Base-by-base conservation (phyloP, 2,888 invertebrate species). In the Apoderus coryli region DNA sequence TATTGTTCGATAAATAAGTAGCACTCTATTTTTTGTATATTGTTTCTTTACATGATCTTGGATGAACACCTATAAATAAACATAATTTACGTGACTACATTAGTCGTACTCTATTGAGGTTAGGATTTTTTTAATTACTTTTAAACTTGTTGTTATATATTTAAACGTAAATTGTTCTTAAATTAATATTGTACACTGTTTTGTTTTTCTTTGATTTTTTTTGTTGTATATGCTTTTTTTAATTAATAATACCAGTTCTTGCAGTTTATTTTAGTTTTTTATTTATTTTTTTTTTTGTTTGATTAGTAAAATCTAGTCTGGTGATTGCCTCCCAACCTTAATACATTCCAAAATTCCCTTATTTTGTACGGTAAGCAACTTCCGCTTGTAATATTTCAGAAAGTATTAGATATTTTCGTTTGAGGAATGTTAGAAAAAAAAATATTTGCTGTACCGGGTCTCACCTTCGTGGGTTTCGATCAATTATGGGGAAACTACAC, bases 181-280 rank as follows among this genome's bases (percentile, higher is more conserved):
- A 72, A 71, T 71, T 71, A 70, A 57, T 70, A 32, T 36, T 72
- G 71, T 72, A 72, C 69, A 71, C 72, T 72, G 72, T 72, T 73
- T 72, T 72, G 70, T 71, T 72, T 72, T 70, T 67, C 66, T 67
- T 71, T 70, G 69, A 69, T 69, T n/a, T 69, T 72, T 72, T 19
- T 72, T 72, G 72, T 72, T 72, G 69, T 69, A 72, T 65, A 70
- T 71, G 70, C 71, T 72, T 72, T 69, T 41, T 59, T 60, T 62
- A 70, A 70, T 69, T 70, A 61, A 72, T 72, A 72, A 72, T 72
- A 72, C 69, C 71, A 72, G 64, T 72, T 70, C 69, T 69, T 69
- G 69, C 71, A 70, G 71, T 72, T 70, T 57, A 56, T 45, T 67
- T 65, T 43, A 44, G 45, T 46, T 67, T 67, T 67, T 52, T 50